Percentiles rank a stretch among this genome's conserved stretches.
Conservation (phyloP, 1,140 invertebrate species). For the Euura saliciscinereae region DNA sequence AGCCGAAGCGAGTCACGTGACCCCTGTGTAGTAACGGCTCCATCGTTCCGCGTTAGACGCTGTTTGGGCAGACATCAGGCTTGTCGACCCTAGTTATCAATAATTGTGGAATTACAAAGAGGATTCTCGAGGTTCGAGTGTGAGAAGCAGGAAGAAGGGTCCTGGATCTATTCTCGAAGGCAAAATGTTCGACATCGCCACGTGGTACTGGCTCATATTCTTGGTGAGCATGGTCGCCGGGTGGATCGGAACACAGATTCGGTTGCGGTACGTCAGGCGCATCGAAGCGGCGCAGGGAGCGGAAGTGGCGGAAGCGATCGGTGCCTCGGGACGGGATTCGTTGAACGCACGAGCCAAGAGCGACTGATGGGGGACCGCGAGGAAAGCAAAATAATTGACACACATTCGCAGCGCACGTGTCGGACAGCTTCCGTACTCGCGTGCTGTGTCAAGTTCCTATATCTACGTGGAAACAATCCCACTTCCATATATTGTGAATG, state of each 20-base stretch:
- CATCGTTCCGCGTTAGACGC: background rate
- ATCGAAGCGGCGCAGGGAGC: background rate
- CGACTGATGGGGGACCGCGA: background rate
- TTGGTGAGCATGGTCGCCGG: background rate
- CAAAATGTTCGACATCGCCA: background rate
- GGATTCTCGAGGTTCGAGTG: too few species aligned
- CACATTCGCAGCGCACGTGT: too few species aligned
- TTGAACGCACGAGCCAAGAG: background rate
- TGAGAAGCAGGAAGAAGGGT: too few species aligned
- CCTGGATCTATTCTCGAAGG: background rate
- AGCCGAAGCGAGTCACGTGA: background rate
- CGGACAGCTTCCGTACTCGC: too few species aligned
- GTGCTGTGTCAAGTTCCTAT: too few species aligned
- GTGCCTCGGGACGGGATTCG: background rate
- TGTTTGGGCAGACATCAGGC: background rate
- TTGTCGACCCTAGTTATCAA: too few species aligned
- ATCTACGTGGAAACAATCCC: too few species aligned
- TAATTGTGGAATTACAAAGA: too few species aligned
- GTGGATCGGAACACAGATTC: background rate
- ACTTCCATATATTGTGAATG: too few species aligned
- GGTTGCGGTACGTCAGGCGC: background rate
- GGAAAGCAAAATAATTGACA: background rate
- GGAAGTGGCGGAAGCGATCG: background rate
- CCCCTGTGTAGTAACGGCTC: background rate
- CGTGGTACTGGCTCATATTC: conserved; percentile 5